Base-by-base conservation (phyloP, 2,888 invertebrate genomes). In the Pyralis farinalis region DNA sequence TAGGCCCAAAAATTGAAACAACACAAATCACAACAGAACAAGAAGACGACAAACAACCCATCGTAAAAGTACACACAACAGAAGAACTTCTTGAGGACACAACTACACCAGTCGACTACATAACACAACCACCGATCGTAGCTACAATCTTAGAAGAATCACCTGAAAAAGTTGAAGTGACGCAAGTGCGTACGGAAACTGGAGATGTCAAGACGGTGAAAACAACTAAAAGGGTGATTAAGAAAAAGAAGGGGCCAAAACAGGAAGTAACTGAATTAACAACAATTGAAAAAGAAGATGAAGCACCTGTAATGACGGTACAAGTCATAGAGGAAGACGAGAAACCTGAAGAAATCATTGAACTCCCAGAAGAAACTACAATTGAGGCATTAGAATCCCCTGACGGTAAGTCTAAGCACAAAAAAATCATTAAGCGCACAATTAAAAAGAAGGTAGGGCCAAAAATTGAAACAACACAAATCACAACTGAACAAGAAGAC, bases 241-340 rank as follows among this genome's bases (percentile, higher is more conserved):
- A 38, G 59, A 85, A 84, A 34, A 74, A 68, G 39, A 79, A 73
- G 29, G 90, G 83, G 0, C 59, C 63, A 0, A 86, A 87, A 39
- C 64, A 79, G 42, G 86, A 88, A 51, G 65, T 83, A 6, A 87
- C 90, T 1, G 84, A 83, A 57, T 82, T 82, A n/a, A 69, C 79
- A 1, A 90, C 88, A 3, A 63, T 82, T 9, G 70, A 85, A 44
- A 72, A 77, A 21, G 33, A 34, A 4, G 33, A 34, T 10, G 33
- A 21, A 16, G 21, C 21, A 1, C 33, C 33, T 9, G 7, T 34
- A 3, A 34, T 21, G 1, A 34, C 21, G 2, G 33, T 34, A 2
- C 0, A 20, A 34, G 21, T 34, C 1, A 9, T 10, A 1, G 33
- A 21, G 16, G 41, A 71, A 6, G 72, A n/a, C 71, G 76, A 40